Conservation (phyloP, 2,797 vertebrate species). For the Fistularia commersonii region DNA sequence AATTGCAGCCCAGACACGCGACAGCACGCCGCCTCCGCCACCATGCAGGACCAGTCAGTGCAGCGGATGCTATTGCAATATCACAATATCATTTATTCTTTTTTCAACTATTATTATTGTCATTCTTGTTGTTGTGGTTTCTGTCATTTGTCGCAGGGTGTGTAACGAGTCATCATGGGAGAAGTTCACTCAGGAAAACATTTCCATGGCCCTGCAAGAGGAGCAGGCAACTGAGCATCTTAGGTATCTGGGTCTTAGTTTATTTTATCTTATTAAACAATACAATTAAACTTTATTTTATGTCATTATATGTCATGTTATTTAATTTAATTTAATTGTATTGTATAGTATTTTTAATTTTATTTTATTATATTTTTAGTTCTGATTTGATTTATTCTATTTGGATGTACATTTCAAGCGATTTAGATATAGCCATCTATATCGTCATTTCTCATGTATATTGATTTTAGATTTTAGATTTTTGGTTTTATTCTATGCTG, state of each 20-base stretch:
- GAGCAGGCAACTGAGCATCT: constrained; percentile 76
- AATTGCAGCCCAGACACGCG: constrained; percentile 79
- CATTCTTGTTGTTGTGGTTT: neutral
- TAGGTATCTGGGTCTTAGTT: constrained; percentile 41
- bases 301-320: too few species aligned
- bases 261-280: too few species aligned
- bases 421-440: too few species aligned
- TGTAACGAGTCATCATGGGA: constrained; percentile 78
- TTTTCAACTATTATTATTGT: neutral
- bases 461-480: too few species aligned
- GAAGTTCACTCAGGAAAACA: constrained; percentile 80
- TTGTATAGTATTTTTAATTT: too few species aligned
- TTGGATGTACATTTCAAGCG: too few species aligned
- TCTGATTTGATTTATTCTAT: too few species aligned
- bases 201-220: constrained; percentile 76
- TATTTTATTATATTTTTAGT: too few species aligned
- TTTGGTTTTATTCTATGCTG: too few species aligned
- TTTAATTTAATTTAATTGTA: too few species aligned
- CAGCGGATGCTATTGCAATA: neutral
- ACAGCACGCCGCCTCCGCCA: constrained; percentile 75
- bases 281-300: too few species aligned
- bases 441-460: too few species aligned
- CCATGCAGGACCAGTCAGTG: constrained; percentile 83
- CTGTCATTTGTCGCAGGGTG: constrained; percentile 62
- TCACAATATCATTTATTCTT: neutral